Base-by-base conservation (phyloP, 2,113 vertebrate genomes). In the Scortum barcoo region DNA sequence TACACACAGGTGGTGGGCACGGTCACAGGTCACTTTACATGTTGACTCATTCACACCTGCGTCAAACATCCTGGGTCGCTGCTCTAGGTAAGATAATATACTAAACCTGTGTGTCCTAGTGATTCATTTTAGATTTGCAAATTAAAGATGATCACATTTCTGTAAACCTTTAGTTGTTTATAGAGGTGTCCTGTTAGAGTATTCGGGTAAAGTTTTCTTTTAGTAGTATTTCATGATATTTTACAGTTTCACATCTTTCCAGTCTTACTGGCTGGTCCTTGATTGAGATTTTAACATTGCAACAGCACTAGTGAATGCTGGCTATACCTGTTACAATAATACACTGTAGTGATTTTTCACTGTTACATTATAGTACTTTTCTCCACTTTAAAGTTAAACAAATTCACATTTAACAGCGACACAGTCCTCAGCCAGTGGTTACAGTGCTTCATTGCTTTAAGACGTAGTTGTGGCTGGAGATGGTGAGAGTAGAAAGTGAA, bases 1-100 rank as follows among this genome's bases (percentile, higher is more conserved):
- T 76, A 63, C 69, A 80, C 69, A 40, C 82, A 80, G 72, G 77
- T 78, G 56, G 54, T 78, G 22, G 46, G 8, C 53, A n/a, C 8
- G 19, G 48, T 68, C 73, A 67, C 3, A 28, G 80, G 60, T 83
- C 72, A 65, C 19, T 66, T 58, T 13, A 24, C 36, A 50, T 50
- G 42, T 42, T 82, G 79, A 83, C 72, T 77, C 42, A 13, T 51
- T 78, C 48, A 68, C 67, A 30, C 66, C 46, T 42, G 7, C 2
- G 17, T 67, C 26, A 76, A 75, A 63, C 48, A 19, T 42, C 9
- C 40, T 33, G 33, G 22, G 54, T 77, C 48, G 60, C n/a, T 17
- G 22, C 77, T 28, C 51, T 19, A 14, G 5, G 42, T 7, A 57
- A 54, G 38, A 3, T 20, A 28, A n/a, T 30, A 2, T 42, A 16